These are phyloP conservation scores for Gephyroberyx darwinii DNA, from an alignment of 2,797 vertebrate species.

Conservation along the genomic window DNA sequence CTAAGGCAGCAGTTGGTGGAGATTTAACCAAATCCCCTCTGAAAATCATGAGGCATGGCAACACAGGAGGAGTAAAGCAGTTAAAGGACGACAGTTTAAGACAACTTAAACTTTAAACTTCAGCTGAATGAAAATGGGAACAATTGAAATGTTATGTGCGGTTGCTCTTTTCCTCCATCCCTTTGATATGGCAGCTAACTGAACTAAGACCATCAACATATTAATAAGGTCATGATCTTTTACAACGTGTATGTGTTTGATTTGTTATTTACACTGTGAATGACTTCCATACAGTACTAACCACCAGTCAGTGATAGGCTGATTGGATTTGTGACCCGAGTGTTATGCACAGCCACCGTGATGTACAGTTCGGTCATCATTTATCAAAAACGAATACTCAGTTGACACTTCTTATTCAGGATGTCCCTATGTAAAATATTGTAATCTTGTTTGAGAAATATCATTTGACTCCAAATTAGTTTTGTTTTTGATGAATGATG, in stretches of 20 bases:
- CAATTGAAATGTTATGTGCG: conserved; percentile 14
- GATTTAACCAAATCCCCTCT: not conserved
- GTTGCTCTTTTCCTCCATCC: conserved; percentile 26
- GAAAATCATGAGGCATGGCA: not conserved
- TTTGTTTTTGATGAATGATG: no score
- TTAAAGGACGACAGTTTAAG: not conserved
- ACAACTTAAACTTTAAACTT: not conserved
- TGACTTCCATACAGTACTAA: conserved; percentile 41
- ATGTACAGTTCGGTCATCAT: no score
- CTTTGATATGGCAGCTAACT: conserved; percentile 1
- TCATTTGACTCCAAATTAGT: no score
- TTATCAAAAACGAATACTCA: no score
- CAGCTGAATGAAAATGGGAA: conserved; percentile 9
- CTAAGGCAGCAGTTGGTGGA: conserved; percentile 6
- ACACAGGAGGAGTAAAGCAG: not conserved
- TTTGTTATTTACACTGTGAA: conserved; percentile 34
- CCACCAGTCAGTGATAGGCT: conserved; percentile 31
- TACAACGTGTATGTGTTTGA: conserved; percentile 7
- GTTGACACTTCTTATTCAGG: no score
- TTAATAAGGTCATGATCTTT: conserved; percentile 49
- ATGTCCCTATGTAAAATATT: no score
- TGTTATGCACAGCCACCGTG: conserved; percentile 40
- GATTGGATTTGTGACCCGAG: conserved; percentile 44
- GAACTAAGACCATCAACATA: conserved; percentile 12
- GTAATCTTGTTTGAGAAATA: no score